phyloP scores from a whole-genome alignment of 2,113 vertebrate genomes.

The Epinephelus moara region DNA sequence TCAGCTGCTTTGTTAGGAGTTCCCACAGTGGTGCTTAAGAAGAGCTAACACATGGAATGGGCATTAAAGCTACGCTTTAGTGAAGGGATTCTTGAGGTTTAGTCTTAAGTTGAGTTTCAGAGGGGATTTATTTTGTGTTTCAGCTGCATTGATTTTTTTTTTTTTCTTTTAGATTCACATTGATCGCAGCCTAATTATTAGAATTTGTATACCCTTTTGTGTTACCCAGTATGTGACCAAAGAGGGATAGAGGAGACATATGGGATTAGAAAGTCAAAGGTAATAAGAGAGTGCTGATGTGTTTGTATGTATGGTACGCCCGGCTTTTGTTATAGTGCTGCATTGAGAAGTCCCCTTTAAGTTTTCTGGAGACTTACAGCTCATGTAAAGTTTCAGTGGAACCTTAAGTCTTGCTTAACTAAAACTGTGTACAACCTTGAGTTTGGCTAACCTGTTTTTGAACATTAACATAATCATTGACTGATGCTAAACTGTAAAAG shows the following conservation, averaged over 20 bases:
- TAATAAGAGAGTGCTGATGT: background rate
- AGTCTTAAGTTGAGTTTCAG: constrained; percentile 22
- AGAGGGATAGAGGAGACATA: background rate
- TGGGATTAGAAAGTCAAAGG: constrained; percentile 1
- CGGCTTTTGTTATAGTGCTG: background rate
- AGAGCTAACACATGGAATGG: constrained; percentile 19
- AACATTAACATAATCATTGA: background rate
- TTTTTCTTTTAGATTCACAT: background rate
- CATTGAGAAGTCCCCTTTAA: background rate
- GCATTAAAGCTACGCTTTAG: constrained; percentile 29
- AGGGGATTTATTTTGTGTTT: constrained; percentile 33
- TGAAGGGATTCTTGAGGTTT: constrained; percentile 12
- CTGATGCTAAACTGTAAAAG: background rate
- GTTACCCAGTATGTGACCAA: constrained; percentile 1
- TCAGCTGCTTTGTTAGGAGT: constrained; percentile 59
- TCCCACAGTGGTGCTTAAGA: constrained; percentile 41
- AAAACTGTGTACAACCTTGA: background rate
- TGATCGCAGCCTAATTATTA: constrained; percentile 20
- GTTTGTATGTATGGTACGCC: background rate
- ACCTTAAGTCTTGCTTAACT: background rate
- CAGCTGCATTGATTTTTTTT: constrained; percentile 8
- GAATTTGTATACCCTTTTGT: constrained; percentile 24
- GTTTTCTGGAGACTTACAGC: background rate
- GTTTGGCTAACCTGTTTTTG: background rate
- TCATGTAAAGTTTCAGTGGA: background rate